A percentile compares a stretch with the other conserved stretches of the same genome.
Conservation (phyloP, 2,888 invertebrate species). For the Geophilus truncorum region DNA sequence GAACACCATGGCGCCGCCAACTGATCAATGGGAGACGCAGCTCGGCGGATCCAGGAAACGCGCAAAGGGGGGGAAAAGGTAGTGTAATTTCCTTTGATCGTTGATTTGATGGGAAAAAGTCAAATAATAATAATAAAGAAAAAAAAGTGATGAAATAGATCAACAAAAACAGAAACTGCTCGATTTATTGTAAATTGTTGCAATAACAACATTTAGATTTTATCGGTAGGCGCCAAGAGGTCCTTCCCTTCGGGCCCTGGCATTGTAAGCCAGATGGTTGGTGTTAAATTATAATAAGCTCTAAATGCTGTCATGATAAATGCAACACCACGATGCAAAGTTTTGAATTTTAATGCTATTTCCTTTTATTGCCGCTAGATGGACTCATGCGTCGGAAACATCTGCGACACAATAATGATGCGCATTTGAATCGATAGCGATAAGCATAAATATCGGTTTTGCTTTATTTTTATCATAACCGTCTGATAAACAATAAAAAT, state of each 20-base stretch:
- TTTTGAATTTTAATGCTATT: background rate
- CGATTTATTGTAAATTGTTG: background rate
- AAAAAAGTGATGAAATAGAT: background rate
- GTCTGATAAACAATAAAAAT: background rate
- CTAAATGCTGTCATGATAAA: background rate
- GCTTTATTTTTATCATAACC: background rate
- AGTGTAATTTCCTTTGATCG: background rate
- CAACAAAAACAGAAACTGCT: background rate
- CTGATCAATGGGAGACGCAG: conserved; percentile 1
- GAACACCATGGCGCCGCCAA: conserved; percentile 8
- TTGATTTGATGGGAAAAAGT: background rate
- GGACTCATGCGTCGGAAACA: background rate
- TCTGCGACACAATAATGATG: background rate
- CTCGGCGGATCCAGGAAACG: conserved; percentile 1
- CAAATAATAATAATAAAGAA: background rate
- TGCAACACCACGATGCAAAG: background rate
- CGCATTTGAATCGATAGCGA: background rate
- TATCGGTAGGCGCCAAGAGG: background rate
- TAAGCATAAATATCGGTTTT: background rate
- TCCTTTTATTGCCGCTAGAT: background rate
- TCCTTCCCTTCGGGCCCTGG: background rate
- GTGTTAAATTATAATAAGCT: background rate
- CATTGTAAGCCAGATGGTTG: background rate
- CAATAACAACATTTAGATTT: background rate
- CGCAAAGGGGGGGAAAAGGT: background rate